These are phyloP conservation scores for Agrotis clavis DNA, from an alignment of 2,888 invertebrate genomes.

Conservation along the genomic window DNA sequence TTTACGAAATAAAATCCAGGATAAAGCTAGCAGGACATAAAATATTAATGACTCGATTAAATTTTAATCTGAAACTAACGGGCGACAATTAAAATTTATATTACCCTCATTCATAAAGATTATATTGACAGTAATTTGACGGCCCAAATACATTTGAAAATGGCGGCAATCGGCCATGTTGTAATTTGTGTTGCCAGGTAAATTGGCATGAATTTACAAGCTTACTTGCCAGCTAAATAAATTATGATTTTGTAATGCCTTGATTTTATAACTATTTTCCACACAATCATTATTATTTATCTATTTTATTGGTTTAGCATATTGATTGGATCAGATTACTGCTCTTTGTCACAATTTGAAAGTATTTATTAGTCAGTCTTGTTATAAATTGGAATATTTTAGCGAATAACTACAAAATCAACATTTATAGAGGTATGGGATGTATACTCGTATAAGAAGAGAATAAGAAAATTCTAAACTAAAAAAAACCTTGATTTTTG, in stretches of 20 bases:
- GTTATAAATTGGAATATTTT: neutral
- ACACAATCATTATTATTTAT: neutral
- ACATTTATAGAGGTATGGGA: too few species aligned
- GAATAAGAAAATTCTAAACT: too few species aligned
- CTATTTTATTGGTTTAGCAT: neutral
- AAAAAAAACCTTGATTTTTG: too few species aligned
- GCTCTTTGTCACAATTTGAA: neutral
- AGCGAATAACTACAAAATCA: neutral
- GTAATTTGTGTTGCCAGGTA: slow-evolving; percentile 31
- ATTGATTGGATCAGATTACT: neutral
- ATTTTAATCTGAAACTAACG: slow-evolving; percentile 42
- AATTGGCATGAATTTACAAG: slow-evolving; percentile 19
- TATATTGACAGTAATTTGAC: slow-evolving; percentile 47
- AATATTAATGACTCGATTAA: slow-evolving; percentile 26
- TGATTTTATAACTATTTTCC: slow-evolving; percentile 3
- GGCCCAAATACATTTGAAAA: slow-evolving; percentile 41
- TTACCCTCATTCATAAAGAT: slow-evolving; percentile 46
- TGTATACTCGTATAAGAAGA: too few species aligned
- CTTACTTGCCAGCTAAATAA: slow-evolving; percentile 7
- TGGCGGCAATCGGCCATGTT: slow-evolving; percentile 25
- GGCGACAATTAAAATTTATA: slow-evolving; percentile 40
- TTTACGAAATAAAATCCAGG: neutral
- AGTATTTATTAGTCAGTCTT: neutral
- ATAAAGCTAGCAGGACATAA: neutral
- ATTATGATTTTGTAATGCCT: slow-evolving; percentile 11